Conservation (phyloP, 2,113 vertebrate genomes). For the Bambusicola thoracicus region DNA sequence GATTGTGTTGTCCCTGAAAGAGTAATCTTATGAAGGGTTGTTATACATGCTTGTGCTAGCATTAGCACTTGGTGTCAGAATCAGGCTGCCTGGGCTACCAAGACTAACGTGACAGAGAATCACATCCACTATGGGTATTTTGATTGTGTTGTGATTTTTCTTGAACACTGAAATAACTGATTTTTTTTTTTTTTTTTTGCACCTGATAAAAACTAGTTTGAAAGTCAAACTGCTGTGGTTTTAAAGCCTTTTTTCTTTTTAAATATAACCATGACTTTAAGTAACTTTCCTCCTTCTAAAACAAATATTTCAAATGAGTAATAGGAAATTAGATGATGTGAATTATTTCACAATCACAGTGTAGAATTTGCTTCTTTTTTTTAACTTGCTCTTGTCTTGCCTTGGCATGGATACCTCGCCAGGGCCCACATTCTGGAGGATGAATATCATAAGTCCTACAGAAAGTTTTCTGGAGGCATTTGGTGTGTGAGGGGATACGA, state of each 20-base stretch:
- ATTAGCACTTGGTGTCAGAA: not conserved
- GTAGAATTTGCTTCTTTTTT: not conserved
- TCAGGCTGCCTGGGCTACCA: not conserved
- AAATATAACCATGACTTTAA: not conserved
- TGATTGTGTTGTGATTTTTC: not conserved
- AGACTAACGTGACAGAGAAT: not conserved
- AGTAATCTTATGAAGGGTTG: not conserved
- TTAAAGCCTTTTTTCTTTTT: not conserved
- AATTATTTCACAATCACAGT: not conserved
- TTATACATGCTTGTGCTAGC: rapidly evolving
- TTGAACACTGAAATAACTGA: not conserved
- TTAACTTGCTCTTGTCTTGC: not conserved
- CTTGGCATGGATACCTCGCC: not conserved
- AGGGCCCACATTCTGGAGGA: not conserved
- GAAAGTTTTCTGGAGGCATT: slow-evolving; percentile 6
- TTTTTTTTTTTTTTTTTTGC: no score
- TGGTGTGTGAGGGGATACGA: not conserved
- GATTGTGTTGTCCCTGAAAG: not conserved
- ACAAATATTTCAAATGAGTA: not conserved
- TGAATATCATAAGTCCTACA: not conserved
- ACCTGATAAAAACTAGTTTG: not conserved
- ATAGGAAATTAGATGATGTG: not conserved
- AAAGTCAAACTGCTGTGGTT: not conserved
- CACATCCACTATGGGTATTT: not conserved
- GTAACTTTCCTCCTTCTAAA: not conserved